Percentiles rank a stretch among this genome's conserved stretches.
These are phyloP conservation scores for Neomorphus geoffroyi DNA, from an alignment of 2,797 vertebrate species.

Conservation along the genomic window DNA sequence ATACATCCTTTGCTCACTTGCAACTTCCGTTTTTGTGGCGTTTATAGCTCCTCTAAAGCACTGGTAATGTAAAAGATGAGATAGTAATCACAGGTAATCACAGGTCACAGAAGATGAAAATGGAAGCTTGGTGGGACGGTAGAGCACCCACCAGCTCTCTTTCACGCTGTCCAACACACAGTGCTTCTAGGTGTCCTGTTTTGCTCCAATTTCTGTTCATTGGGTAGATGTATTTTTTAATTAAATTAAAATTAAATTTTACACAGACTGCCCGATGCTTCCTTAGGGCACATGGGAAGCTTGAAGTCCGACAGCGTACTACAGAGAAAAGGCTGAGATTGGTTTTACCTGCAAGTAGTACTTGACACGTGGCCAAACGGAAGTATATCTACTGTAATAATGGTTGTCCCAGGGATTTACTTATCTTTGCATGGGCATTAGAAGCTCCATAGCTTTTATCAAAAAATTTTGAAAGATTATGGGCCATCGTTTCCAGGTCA, in stretches of 20 bases:
- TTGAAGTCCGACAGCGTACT: neutral
- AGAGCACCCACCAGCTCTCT: neutral
- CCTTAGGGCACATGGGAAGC: neutral
- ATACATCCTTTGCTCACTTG: neutral
- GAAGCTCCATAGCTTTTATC: conserved; percentile 28
- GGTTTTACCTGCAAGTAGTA: neutral
- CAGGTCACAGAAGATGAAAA: neutral
- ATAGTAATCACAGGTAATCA: neutral
- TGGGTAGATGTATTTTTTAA: neutral
- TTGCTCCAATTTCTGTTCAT: neutral
- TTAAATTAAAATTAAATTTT: neutral
- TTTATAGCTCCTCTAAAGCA: neutral
- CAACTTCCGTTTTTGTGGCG: neutral
- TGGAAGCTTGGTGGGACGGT: neutral
- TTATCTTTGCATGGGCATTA: neutral
- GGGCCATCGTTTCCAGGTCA: neutral
- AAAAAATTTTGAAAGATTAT: conserved; percentile 32
- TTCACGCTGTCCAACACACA: neutral
- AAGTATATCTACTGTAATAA: neutral
- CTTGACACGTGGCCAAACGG: neutral
- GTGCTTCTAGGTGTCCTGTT: neutral
- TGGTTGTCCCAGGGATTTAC: neutral
- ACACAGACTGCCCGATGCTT: neutral
- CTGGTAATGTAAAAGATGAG: neutral
- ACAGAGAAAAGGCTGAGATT: neutral